Evolutionary conservation across 2,888 invertebrate genomes (phyloP).

Genomic region (Abrostola triplasia): DNA sequence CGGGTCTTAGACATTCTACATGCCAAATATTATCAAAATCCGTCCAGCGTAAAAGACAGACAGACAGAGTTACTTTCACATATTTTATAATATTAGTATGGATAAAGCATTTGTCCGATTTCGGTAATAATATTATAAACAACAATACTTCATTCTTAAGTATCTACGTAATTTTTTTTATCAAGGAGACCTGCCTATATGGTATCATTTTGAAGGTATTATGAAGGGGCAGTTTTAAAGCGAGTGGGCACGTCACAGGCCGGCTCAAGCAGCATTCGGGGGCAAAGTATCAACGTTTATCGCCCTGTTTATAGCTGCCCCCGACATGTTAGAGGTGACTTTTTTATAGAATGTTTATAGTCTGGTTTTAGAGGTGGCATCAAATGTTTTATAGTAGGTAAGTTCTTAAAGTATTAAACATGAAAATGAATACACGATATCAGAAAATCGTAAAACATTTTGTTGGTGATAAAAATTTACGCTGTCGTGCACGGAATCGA

Average conservation of each 20-base stretch:
- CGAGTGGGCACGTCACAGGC: slow-evolving; percentile 1
- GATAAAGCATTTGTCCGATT: no score
- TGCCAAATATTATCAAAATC: no score
- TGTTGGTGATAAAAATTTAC: neutral
- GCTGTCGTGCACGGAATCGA: no score
- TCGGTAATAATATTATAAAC: no score
- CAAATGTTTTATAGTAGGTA: slow-evolving; percentile 30
- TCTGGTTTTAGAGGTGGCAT: slow-evolving; percentile 25
- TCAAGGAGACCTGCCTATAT: no score
- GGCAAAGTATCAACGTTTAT: slow-evolving; percentile 23
- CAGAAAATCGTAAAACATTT: neutral
- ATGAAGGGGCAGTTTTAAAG: slow-evolving; percentile 3
- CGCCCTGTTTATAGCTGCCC: slow-evolving; percentile 14
- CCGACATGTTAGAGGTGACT: slow-evolving; percentile 29
- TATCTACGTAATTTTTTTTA: no score
- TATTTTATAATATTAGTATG: no score
- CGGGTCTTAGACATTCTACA: no score
- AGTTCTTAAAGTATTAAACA: slow-evolving; percentile 3
- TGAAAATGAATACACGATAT: neutral
- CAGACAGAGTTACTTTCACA: no score
- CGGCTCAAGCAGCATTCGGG: neutral
- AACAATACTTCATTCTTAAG: no score
- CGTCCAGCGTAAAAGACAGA: no score
- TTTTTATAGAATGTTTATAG: slow-evolving; percentile 39
- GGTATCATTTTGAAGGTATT: no score